Base-by-base conservation (phyloP, 53 echinoderm and acorn worm species). In the Stichopus horrens region DNA sequence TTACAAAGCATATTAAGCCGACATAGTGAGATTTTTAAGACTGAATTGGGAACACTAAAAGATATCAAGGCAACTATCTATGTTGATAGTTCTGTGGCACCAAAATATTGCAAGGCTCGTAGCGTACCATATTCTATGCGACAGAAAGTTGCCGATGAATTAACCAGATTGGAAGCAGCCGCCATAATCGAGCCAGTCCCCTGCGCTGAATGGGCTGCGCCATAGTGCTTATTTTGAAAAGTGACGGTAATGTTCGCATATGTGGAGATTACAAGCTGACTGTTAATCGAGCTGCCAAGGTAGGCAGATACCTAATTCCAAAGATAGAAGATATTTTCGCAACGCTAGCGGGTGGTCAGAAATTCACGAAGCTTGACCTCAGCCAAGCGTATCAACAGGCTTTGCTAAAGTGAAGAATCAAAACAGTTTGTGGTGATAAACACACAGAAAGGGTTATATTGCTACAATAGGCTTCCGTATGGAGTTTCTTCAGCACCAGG, bases 271-370 rank as follows among this genome's bases (percentile, higher is more conserved):
- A 92, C 52, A 90, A 91, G 7, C 71, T 76, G 6, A 91, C 92
- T 0, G 21, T 91, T 4, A 93, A 91, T 73, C 88, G 58, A 23
- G 89, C 83, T 9, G 65, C 85, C 1, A 73, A 90, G 52, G 37
- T 86, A 5, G 94, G 90, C 83, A 86, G 79, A 37, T 94, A 91
- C 88, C 94, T 84, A 19, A 84, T 94, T 54, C 93, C 90, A 9
- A 58, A 75, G 65, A n/a, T n/a, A n/a, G n/a, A n/a, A n/a, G n/a
- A n/a, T n/a, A n/a, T n/a, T 67, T 67, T 67, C n/a, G 67, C 10
- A 67, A 67, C 10, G 14, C 11, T 67, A 5, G 13, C 13, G 6
- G 68, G 68, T 14, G 68, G 68, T 5, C 14, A 13, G 6, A 6
- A 18, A 9, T 68, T 68, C n/a, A 68, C 2, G 5, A 68, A 76